Evolutionary conservation across 2,797 vertebrate species (phyloP), one percentile per base, ranked within the genome.

Genomic region (Acipenser oxyrinchus): DNA sequence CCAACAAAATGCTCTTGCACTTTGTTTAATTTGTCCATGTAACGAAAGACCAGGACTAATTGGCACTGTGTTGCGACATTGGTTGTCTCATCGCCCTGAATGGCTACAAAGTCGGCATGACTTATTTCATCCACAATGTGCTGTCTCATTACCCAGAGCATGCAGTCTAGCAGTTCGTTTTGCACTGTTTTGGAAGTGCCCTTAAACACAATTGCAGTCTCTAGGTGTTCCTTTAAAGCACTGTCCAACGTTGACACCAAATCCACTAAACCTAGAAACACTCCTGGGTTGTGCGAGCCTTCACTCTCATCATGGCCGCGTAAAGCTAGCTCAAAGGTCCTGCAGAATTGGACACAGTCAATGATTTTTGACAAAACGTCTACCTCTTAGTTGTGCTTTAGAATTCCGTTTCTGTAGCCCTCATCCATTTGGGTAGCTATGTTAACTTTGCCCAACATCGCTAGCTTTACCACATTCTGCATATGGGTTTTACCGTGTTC

Each of bases 1-100:
- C 68, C 61, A 15, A 62, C 70, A 60, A 74, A 65, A 10, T 15
- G 50, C n/a, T 71, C 70, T 59, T 67, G 64, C 5, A 71, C 62
- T 48, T 67, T 67, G 13, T 62, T 64, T 10, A 23, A 11, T 37
- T 10, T 23, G 58, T 65, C 60, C 3, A 65, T 48, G 67, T 65
- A 70, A 7, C 48, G n/a, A 10, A 72, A 6, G 37, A 72, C 64
- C 64, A 72, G 64, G 61, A 72, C n/a, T 63, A 71, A 55, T 64
- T 68, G 72, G 15, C 69, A 63, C 10, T 10, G 66, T 10, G 59
- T 64, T 10, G 72, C 66, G 11, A 72, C 48, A 10, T 69, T 70
- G 1, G 50, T 72, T 7, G 74, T 70, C 48, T 76, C 68, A n/a
- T 72, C 64, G 6, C 48, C 60, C 23, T 63, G 64, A 63, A 72